Percentiles rank a stretch among this genome's conserved stretches.
Evolutionary conservation across 2,797 vertebrate species (phyloP).

Genomic region (Valencia hispanica): DNA sequence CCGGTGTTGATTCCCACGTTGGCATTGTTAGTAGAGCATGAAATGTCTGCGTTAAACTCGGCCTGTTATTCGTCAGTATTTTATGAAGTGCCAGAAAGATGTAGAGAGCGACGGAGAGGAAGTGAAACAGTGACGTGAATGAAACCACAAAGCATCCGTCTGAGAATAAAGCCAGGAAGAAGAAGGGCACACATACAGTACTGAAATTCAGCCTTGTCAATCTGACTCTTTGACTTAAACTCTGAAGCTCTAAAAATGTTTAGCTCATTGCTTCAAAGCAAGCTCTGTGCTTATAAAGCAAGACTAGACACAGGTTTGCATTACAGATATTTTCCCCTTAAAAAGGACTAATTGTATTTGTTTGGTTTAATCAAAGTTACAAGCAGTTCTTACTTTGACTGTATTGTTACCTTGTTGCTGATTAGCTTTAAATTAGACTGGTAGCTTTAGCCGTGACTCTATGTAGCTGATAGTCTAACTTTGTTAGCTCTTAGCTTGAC

Average conservation of each 20-base stretch:
- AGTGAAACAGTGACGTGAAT: conserved; percentile 63
- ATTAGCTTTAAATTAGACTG: no score
- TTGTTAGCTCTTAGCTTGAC: background rate
- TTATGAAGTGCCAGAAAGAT: conserved; percentile 13
- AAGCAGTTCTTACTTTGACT: no score
- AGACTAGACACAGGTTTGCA: no score
- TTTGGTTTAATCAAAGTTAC: background rate
- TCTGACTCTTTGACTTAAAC: background rate
- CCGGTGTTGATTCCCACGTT: background rate
- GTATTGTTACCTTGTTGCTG: no score
- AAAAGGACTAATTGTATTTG: background rate
- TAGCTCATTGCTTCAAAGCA: background rate
- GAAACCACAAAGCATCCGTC: conserved; percentile 62
- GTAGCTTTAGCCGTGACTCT: background rate
- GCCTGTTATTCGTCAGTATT: background rate
- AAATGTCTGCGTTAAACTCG: background rate
- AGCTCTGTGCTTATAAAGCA: no score
- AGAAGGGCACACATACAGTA: background rate
- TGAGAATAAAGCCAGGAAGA: conserved; percentile 34
- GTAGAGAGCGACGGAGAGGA: conserved; percentile 38
- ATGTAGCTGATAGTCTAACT: background rate
- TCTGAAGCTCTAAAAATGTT: background rate
- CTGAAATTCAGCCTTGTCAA: background rate
- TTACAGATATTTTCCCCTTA: no score
- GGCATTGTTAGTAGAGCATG: background rate